phyloP scores from a whole-genome alignment of 2,113 vertebrate genomes.

The Daboia siamensis region DNA sequence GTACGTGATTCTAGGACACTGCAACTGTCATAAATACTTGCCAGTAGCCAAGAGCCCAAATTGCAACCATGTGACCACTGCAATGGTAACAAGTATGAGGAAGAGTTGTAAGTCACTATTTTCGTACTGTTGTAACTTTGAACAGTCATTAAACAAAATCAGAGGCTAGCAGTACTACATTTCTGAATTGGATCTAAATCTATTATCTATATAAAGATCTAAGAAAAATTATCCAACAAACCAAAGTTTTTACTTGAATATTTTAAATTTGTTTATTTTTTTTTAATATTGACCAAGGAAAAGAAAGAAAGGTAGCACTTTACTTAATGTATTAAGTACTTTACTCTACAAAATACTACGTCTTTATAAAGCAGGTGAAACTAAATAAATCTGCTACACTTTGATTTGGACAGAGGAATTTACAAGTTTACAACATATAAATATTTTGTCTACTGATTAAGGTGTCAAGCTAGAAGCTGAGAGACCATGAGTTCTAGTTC shows the following conservation, averaged over 20 bases:
- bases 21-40: neutral
- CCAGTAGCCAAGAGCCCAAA: too few species aligned
- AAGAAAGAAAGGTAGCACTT: neutral
- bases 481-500: neutral
- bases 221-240: neutral
- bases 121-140: neutral
- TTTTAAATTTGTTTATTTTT: neutral
- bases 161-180: neutral
- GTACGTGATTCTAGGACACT: neutral
- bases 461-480: neutral
- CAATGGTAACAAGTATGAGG: neutral
- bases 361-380: conserved; percentile 38
- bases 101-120: neutral
- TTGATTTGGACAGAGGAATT: conserved; percentile 48
- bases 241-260: conserved; percentile 11
- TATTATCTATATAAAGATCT: neutral
- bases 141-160: neutral
- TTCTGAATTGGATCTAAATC: neutral
- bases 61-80: too few species aligned
- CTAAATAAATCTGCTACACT: conserved; percentile 54
- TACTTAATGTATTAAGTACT: conserved; percentile 55
- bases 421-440: conserved; percentile 40
- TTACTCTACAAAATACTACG: conserved; percentile 9
- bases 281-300: neutral
- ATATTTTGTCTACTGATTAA: neutral